These are phyloP conservation scores for Agrenia bidenticulata DNA, from an alignment of 2,888 invertebrate genomes.

Conservation along the genomic window DNA sequence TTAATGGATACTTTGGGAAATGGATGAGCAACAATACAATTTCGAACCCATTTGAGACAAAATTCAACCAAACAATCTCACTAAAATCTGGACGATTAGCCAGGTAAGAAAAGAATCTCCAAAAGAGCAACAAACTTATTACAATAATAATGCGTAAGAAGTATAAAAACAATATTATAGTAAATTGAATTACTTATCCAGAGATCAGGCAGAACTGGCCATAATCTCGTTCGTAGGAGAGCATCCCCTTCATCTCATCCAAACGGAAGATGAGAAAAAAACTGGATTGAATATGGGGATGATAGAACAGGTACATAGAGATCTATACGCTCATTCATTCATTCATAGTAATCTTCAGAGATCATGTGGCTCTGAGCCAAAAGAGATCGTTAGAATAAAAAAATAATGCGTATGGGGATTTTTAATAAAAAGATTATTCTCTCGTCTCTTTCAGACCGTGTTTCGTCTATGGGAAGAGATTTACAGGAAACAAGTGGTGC, in stretches of 20 bases:
- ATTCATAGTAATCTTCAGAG: no score
- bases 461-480: neutral
- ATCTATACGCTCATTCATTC: no score
- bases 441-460: neutral
- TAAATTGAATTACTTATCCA: neutral
- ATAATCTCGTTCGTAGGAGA: neutral
- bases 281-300: neutral
- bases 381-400: no score
- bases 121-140: no score
- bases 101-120: no score
- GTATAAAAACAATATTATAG: no score
- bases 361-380: no score
- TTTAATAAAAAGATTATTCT: no score
- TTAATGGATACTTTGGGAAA: neutral
- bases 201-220: neutral
- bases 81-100: neutral
- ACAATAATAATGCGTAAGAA: no score
- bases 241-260: neutral
- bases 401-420: no score
- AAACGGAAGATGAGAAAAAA: neutral
- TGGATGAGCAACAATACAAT: neutral
- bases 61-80: neutral
- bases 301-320: slow-evolving; percentile 3
- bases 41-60: neutral
- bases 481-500: slow-evolving; percentile 5